Base-by-base conservation (phyloP, 2,113 vertebrate species). In the Balaeniceps rex region DNA sequence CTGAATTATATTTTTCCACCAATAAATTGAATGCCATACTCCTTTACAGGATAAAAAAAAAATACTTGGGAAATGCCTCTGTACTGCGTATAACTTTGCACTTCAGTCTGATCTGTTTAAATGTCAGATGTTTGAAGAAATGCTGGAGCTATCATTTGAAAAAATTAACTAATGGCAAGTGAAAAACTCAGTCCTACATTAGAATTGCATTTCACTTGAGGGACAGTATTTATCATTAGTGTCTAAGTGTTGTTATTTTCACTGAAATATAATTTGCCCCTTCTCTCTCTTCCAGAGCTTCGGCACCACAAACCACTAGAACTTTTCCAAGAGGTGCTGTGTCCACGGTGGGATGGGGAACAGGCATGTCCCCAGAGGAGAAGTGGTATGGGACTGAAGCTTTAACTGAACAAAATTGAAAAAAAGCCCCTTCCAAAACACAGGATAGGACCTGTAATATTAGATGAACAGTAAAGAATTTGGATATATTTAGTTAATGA, bases 401-500 rank as follows among this genome's bases (percentile, higher is more conserved):
- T 57, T 93, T 91, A 94, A 77, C 64, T 15, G n/a, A 38, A 24
- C 21, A 90, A 72, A 96, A 84, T 3, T 79, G 46, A 55, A 38
- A 34, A 82, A 80, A 88, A 64, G 11, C 2, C 4, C 14, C 51
- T 76, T 64, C 10, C 19, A 91, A 78, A 93, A 61, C 14, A 64
- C 22, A 79, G 22, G 54, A 55, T 25, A 75, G 58, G 33, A 42
- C 19, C 85, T 95, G 93, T 93, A 97, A 94, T 93, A 84, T 70
- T 97, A 97, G 88, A 69, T 94, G 84, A 96, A 91, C 52, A 61
- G 83, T 94, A 95, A 97, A 96, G 85, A 96, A 87, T 89, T 92
- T 93, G 93, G 75, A 86, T 97, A 83, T 92, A 95, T 95, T 97
- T 97, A 94, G 93, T 96, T 97, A 96, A 93, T 81, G 86, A 98